Percentiles rank a stretch among this genome's conserved stretches.
Conservation (phyloP, 2,113 vertebrate species). For the Rhipidura dahli region DNA sequence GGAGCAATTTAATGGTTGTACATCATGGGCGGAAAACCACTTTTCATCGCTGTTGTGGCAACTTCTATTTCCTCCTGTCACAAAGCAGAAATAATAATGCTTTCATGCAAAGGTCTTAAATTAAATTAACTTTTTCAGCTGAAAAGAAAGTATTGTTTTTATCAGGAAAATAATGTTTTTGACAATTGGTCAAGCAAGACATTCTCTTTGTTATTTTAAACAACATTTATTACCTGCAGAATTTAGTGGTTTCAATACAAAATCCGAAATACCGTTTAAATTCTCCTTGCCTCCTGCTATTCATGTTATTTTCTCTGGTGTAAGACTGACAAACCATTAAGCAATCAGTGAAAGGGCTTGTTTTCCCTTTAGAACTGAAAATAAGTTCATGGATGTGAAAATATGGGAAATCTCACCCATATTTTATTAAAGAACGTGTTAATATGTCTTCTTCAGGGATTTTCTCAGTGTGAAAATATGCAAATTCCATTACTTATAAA, state of each 20-base stretch:
- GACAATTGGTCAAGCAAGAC: background rate
- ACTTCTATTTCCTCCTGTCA: background rate
- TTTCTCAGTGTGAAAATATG: background rate
- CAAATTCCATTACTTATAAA: constrained; percentile 17
- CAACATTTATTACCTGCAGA: background rate
- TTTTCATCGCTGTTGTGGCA: background rate
- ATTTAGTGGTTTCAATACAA: background rate
- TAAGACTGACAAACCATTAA: background rate
- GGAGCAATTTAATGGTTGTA: background rate
- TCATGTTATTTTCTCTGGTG: background rate
- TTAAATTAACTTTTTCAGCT: background rate
- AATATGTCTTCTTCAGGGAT: background rate
- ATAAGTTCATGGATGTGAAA: background rate
- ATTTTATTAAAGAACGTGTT: constrained; percentile 13
- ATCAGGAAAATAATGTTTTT: background rate
- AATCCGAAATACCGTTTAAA: background rate
- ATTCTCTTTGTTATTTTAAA: background rate
- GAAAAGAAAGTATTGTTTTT: background rate
- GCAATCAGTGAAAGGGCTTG: background rate
- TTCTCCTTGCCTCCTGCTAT: background rate
- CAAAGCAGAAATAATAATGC: background rate
- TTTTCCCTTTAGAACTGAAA: background rate
- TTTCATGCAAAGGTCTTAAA: background rate
- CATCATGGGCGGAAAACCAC: background rate
- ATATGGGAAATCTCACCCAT: background rate